These are phyloP conservation scores for Pangasius krempfi DNA, from an alignment of 2,797 vertebrate species.

Conservation along the genomic window DNA sequence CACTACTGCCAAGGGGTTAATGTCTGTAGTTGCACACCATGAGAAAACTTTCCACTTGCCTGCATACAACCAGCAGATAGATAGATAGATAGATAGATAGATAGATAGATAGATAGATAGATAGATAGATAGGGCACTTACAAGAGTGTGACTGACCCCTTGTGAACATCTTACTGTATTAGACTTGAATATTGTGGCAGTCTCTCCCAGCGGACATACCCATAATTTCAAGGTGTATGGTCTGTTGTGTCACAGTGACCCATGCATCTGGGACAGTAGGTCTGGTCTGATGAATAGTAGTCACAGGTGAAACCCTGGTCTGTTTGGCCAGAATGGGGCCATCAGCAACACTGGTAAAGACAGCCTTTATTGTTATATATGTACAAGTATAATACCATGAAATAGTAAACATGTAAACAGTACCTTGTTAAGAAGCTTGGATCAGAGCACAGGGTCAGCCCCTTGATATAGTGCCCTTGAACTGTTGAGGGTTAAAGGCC, in stretches of 20 bases:
- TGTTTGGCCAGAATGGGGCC: neutral
- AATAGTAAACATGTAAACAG: neutral
- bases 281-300: neutral
- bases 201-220: neutral
- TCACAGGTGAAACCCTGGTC: neutral
- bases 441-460: neutral
- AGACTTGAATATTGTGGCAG: neutral
- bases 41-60: neutral
- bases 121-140: neutral
- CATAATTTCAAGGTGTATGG: neutral
- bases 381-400: neutral
- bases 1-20: neutral
- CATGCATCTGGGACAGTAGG: neutral
- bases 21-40: neutral
- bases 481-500: neutral
- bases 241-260: neutral
- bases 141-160: neutral
- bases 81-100: neutral
- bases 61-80: neutral
- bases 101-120: no score
- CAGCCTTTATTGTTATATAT: neutral
- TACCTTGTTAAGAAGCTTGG: neutral
- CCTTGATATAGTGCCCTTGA: neutral
- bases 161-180: neutral
- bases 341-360: neutral